Base-by-base conservation (phyloP, 1,140 invertebrate species). In the Orchesella cincta region DNA sequence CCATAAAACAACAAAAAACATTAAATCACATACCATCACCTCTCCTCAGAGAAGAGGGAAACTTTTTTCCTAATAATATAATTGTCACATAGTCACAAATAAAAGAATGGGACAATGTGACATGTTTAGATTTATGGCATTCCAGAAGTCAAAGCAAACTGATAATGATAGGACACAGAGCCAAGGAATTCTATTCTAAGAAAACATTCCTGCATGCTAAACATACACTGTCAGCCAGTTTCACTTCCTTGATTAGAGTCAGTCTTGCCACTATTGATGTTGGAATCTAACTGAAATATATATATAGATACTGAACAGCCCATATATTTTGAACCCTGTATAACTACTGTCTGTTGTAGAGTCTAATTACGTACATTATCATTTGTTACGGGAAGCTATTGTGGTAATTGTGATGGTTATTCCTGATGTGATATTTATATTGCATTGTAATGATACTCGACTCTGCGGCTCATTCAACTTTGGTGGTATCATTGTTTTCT, bases 111-210 rank as follows among this genome's bases (percentile, higher is more conserved):
- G 3, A n/a, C 54, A 67, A 12, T 18, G 62, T 67, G 62, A 67
- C 62, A 67, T 2, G 31, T 67, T 29, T 67, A 67, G 54, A 67
- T 67, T 67, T 31, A 67, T 67, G 62, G 31, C 28, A 67, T 67
- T 67, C 62, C 62, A 31, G 62, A 67, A 57, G 52, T 57, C 62
- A 67, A 67, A 33, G 14, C 31, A 31, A 33, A 67, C 12, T 33
- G 62, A 29, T 67, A 33, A 67, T 67, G 62, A 67, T 5, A 67
- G 31, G 12, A 29, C 23, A 12, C 52, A 57, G 52, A 67, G 62
- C 62, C 62, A 67, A 67, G 39, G 20, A 46, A 12, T 46, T 46
- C 54, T 62, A 16, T 62, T 62, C 54, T 12, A n/a, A 12, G 8
- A 46, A 8, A 8, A 46, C 39, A 46, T 46, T 12, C 39, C 8